Conservation (phyloP, 2,113 vertebrate genomes). For the Antidorcas marsupialis region DNA sequence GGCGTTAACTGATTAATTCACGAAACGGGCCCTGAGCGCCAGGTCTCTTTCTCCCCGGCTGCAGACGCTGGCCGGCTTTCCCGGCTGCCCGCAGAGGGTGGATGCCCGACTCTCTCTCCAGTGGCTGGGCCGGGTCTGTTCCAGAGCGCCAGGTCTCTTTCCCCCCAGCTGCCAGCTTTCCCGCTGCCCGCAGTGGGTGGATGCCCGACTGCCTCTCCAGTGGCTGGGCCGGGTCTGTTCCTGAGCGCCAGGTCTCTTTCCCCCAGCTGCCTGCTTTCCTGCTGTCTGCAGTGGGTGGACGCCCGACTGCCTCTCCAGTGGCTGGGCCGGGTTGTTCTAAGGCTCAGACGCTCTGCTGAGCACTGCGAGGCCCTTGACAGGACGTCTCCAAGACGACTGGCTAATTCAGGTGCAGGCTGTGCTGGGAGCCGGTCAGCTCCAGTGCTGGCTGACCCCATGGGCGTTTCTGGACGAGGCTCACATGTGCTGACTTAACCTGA, state of each 20-base stretch:
- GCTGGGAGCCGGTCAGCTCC: not conserved
- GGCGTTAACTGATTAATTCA: not conserved
- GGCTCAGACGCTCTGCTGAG: not conserved
- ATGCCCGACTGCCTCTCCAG: no score
- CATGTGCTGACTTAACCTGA: fast-evolving
- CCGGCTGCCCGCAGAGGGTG: fast-evolving
- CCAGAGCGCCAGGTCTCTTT: no score
- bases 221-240: no score
- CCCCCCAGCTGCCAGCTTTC: no score
- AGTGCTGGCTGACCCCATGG: fast-evolving
- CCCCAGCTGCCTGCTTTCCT: fast-evolving
- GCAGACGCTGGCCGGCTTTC: fast-evolving
- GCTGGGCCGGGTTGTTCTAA: not conserved
- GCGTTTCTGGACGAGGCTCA: fast-evolving
- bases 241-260: fast-evolving
- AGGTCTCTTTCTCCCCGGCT: fast-evolving
- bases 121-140: no score
- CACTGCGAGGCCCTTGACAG: fast-evolving
- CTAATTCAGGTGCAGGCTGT: not conserved
- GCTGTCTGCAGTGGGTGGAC: fast-evolving
- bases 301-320: fast-evolving
- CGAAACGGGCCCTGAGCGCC: fast-evolving
- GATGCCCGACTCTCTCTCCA: not conserved
- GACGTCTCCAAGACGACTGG: not conserved
- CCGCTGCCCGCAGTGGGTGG: no score